Evolutionary conservation across 2,888 invertebrate species (phyloP).

Genomic region (Acronicta leporina): DNA sequence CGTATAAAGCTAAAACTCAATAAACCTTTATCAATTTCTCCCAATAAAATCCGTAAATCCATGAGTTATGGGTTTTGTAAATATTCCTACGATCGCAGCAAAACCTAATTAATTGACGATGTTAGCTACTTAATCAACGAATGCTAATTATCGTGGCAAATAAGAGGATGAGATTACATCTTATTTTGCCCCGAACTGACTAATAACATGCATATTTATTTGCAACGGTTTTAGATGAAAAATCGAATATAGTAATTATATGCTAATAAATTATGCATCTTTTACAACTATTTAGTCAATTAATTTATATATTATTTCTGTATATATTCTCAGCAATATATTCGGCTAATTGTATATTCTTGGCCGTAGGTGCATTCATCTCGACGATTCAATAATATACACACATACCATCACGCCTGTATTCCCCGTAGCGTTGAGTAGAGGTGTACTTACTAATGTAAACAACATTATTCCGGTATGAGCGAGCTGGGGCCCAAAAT

Average conservation of each 20-base stretch:
- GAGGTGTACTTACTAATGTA: too few relatives aligned
- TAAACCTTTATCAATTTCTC: not conserved
- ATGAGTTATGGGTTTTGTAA: not conserved
- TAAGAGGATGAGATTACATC: slow-evolving; percentile 5
- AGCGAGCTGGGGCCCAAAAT: too few relatives aligned
- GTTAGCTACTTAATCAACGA: slow-evolving; percentile 16
- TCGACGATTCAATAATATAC: too few relatives aligned
- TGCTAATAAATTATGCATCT: too few relatives aligned
- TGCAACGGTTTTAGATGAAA: not conserved
- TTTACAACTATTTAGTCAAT: too few relatives aligned
- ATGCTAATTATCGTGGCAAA: slow-evolving; percentile 33
- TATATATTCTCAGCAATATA: too few relatives aligned
- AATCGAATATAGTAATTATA: not conserved
- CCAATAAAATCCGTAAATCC: not conserved
- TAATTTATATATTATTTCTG: too few relatives aligned
- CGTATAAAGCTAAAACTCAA: not conserved
- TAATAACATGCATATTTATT: not conserved
- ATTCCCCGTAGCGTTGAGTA: too few relatives aligned
- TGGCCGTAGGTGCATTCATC: too few relatives aligned
- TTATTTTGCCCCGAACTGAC: slow-evolving; percentile 18
- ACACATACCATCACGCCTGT: too few relatives aligned
- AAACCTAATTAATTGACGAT: slow-evolving; percentile 6
- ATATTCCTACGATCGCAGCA: slow-evolving; percentile 1
- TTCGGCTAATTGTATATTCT: too few relatives aligned
- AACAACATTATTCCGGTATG: too few relatives aligned